phyloP scores from a whole-genome alignment of 2,888 invertebrate species.

The Alcis repandata region DNA sequence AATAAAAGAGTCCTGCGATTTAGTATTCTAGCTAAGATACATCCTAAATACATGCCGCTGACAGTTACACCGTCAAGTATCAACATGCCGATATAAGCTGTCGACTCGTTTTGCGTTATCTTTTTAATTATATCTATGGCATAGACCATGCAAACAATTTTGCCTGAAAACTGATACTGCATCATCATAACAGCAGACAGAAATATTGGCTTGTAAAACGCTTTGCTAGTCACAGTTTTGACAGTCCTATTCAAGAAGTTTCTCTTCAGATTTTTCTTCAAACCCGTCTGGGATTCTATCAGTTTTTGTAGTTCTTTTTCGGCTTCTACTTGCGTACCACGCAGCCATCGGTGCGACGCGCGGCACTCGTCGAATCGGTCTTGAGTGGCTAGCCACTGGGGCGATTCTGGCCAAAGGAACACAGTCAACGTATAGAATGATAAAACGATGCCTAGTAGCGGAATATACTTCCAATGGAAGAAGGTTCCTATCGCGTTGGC shows the following conservation, averaged over 20 bases:
- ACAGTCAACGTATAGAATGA: conserved; percentile 40
- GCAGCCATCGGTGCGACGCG: conserved; percentile 49
- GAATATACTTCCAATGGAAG: conserved; percentile 54
- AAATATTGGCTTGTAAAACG: conserved; percentile 54
- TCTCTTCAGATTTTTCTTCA: conserved; percentile 17
- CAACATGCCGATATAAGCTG: conserved; percentile 58
- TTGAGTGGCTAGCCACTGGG: conserved; percentile 54
- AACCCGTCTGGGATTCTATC: conserved; percentile 44
- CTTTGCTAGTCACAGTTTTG: conserved; percentile 29
- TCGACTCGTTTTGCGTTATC: conserved; percentile 50
- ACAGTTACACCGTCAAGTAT: conserved; percentile 57
- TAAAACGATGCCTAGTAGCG: conserved; percentile 45
- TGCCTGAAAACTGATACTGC: conserved; percentile 57
- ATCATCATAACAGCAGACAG: conserved; percentile 47
- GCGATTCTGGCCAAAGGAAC: conserved; percentile 53
- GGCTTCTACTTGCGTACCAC: conserved; percentile 42
- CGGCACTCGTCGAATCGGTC: conserved; percentile 51
- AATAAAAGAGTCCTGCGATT: conserved; percentile 53
- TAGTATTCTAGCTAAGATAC: conserved; percentile 49
- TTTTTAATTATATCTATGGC: conserved; percentile 57
- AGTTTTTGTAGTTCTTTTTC: conserved; percentile 51
- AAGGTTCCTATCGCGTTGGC: conserved; percentile 58
- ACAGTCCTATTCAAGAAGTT: not conserved
- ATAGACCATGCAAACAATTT: conserved; percentile 54
- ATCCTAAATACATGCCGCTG: conserved; percentile 56